phyloP scores from a whole-genome alignment of 2,888 invertebrate species.

The Caenorhabditis doughertyi region DNA sequence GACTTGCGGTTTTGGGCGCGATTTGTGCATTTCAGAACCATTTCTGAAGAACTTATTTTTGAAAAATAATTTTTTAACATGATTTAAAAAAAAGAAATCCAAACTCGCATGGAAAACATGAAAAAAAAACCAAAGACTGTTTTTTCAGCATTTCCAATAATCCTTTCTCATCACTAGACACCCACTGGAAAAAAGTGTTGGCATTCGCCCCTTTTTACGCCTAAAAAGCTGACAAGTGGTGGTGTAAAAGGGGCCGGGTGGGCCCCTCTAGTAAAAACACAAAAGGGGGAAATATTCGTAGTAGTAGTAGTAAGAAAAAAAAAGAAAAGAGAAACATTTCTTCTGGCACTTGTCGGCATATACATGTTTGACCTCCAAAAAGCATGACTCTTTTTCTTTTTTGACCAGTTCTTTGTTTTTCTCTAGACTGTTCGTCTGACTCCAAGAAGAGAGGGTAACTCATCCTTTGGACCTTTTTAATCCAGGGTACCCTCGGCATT shows the following conservation, averaged over 20 bases:
- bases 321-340: slow-evolving; percentile 34
- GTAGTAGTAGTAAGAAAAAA: slow-evolving; percentile 38
- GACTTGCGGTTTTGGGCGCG: too few relatives aligned
- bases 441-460: too few relatives aligned
- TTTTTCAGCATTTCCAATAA: neutral
- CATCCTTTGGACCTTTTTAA: too few relatives aligned
- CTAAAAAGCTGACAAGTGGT: slow-evolving; percentile 51
- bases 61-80: too few relatives aligned
- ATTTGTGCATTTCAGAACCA: too few relatives aligned
- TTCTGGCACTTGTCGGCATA: neutral
- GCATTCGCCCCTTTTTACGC: neutral
- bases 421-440: too few relatives aligned
- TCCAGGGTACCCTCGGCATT: too few relatives aligned
- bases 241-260: slow-evolving; percentile 8
- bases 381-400: neutral
- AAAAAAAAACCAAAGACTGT: too few relatives aligned
- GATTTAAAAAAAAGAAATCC: too few relatives aligned
- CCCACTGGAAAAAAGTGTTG: neutral
- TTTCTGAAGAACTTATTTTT: too few relatives aligned
- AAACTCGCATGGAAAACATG: too few relatives aligned
- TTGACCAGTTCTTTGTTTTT: too few relatives aligned
- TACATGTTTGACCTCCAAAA: slow-evolving; percentile 37
- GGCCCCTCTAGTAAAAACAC: slow-evolving; percentile 32
- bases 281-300: slow-evolving; percentile 8
- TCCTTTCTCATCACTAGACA: neutral